Base-by-base conservation (phyloP, 2,888 invertebrate species). In the Apodemia zela region DNA sequence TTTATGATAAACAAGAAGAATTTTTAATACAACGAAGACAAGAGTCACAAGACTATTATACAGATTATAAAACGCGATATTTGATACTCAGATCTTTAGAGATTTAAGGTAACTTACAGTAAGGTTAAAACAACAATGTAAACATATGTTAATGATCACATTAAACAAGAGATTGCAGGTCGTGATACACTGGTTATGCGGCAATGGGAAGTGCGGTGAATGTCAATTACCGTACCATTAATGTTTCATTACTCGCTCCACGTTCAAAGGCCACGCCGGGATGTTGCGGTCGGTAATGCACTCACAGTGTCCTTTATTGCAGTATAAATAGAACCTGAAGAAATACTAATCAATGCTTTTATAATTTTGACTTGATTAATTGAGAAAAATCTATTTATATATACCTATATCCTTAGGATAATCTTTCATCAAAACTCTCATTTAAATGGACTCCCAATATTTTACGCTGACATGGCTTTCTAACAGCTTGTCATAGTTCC, bases 161-260 rank as follows among this genome's bases (percentile, higher is more conserved):
- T 54, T 54, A 54, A 54, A 13, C 54, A 54, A 54, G 25, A 54
- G 54, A 54, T 54, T 54, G 54, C 25, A 54, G 21, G 21, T 25
- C 25, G 25, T 21, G 25, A 54, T 54, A 54, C 54, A 21, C 54
- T 54, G 13, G 54, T 54, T 21, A 54, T 25, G 54, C 25, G 54
- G 54, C 25, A 7, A 25, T 54, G 15, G 54, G 54, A 54, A 54
- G 54, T 25, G 54, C 25, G 54, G 25, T 25, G 54, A 54, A 54
- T 54, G 25, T 54, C 25, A 54, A 54, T 54, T 54, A 54, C 54
- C 15, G 54, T 25, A 25, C 54, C 13, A 54, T 54, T 25, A 54
- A 54, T 54, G 13, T 25, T 54, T 54, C 11, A 54, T 54, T 25
- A 54, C 25, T 54, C 54, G 54, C 13, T 15, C 21, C 15, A 54